A percentile compares a stretch with the other conserved stretches of the same genome.
Conservation (phyloP, 64 coral and sea anemone genomes). For the Porites lutea region DNA sequence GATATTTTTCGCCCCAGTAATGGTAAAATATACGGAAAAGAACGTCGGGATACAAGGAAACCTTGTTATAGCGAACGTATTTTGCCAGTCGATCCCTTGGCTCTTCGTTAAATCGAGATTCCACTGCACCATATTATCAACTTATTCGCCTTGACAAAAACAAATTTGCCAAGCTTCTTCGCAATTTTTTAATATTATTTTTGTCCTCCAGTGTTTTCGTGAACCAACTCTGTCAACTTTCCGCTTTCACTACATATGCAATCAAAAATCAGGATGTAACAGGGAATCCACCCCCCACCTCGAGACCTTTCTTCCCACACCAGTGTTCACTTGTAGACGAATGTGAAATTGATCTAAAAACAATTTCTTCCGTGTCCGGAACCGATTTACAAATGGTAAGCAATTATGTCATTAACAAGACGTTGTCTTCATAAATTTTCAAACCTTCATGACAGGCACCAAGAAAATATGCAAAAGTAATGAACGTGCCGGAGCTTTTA, state of each 20-base stretch:
- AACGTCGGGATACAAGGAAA: too few relatives aligned
- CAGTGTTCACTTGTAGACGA: not conserved
- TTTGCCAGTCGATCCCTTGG: too few relatives aligned
- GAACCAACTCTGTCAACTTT: too few relatives aligned
- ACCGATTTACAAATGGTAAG: conserved; percentile 48
- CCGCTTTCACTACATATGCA: conserved; percentile 2
- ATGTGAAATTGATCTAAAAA: conserved; percentile 22
- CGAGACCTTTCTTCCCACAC: not conserved
- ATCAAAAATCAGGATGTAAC: conserved; percentile 19
- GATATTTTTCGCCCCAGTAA: too few relatives aligned
- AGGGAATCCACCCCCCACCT: not conserved
- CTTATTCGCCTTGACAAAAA: too few relatives aligned
- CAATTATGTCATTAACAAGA: conserved; percentile 41
- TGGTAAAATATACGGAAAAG: too few relatives aligned
- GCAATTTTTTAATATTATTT: too few relatives aligned
- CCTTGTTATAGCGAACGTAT: too few relatives aligned
- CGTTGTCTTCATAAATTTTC: conserved; percentile 10
- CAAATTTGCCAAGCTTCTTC: too few relatives aligned
- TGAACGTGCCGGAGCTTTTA: conserved; percentile 31
- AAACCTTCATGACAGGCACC: conserved; percentile 31
- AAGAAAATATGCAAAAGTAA: conserved; percentile 21
- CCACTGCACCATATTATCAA: too few relatives aligned
- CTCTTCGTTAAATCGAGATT: too few relatives aligned
- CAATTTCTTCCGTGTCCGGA: conserved; percentile 43
- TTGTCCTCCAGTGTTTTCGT: too few relatives aligned